Percentiles rank a stretch among this genome's conserved stretches.
These are phyloP conservation scores for Ellobius talpinus DNA, from an alignment of 2,113 vertebrate genomes.

Conservation along the genomic window DNA sequence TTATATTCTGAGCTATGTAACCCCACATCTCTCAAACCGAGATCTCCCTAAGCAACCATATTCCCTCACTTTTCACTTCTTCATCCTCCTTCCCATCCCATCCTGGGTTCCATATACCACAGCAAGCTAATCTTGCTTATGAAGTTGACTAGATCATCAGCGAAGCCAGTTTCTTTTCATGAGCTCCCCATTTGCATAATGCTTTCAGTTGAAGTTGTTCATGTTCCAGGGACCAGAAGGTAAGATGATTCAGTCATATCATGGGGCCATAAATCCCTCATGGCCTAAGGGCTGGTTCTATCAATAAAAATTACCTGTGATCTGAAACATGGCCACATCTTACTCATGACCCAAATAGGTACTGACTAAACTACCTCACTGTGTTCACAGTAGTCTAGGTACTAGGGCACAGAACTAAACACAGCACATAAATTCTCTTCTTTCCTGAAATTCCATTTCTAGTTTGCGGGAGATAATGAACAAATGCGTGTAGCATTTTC, in stretches of 20 bases:
- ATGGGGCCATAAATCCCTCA: neutral
- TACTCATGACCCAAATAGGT: constrained; percentile 9
- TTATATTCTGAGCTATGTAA: constrained; percentile 22
- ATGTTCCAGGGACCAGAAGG: neutral
- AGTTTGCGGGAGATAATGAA: neutral
- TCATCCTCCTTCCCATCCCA: neutral
- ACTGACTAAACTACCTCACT: neutral
- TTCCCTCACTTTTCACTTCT: neutral
- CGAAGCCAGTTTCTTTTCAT: constrained; percentile 11
- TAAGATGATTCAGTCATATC: neutral
- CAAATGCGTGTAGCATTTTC: neutral
- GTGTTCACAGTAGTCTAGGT: neutral
- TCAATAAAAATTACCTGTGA: neutral
- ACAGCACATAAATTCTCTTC: neutral
- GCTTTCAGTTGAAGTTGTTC: constrained; percentile 27
- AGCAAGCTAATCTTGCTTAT: neutral
- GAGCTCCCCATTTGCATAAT: neutral
- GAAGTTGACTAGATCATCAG: constrained; percentile 33
- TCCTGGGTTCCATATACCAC: neutral
- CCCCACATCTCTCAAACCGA: neutral
- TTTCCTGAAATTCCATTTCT: constrained; percentile 37
- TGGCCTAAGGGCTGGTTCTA: neutral
- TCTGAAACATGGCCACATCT: neutral
- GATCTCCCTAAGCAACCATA: neutral
- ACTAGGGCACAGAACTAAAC: neutral